These are phyloP conservation scores for Portevinia maculata DNA, from an alignment of 2,888 invertebrate species.

Conservation along the genomic window DNA sequence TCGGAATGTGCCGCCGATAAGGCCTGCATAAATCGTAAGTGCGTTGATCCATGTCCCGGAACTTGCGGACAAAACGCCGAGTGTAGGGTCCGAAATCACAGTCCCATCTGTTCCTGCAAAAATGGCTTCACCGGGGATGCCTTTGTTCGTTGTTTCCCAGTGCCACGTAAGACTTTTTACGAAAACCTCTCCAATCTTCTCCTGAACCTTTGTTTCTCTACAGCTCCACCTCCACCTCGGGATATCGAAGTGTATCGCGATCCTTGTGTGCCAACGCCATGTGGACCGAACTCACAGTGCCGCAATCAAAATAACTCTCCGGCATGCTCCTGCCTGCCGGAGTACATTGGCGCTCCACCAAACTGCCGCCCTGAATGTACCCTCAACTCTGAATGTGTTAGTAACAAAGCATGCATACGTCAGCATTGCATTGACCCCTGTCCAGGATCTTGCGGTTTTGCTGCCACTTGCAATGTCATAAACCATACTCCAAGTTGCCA, in stretches of 20 bases:
- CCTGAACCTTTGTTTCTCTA: neutral
- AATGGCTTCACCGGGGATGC: conserved; percentile 89
- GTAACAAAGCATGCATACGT: conserved; percentile 89
- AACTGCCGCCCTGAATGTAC: conserved; percentile 88
- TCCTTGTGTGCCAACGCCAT: conserved; percentile 87
- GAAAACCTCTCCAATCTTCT: neutral
- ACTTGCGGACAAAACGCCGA: conserved; percentile 89
- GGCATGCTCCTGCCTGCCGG: conserved; percentile 86
- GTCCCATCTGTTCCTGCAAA: conserved; percentile 90
- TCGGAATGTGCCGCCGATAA: conserved; percentile 87
- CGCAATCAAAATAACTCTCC: conserved; percentile 85
- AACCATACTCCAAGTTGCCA: conserved; percentile 90
- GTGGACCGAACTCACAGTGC: conserved; percentile 88
- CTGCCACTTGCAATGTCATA: conserved; percentile 86
- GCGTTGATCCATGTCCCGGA: conserved; percentile 89
- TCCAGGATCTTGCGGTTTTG: conserved; percentile 89
- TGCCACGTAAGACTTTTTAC: conserved; percentile 82
- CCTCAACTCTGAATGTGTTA: conserved; percentile 89
- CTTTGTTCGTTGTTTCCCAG: conserved; percentile 87
- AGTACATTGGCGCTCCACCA: conserved; percentile 88
- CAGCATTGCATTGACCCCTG: conserved; percentile 92
- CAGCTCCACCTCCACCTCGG: conserved; percentile 76
- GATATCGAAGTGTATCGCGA: conserved; percentile 79
- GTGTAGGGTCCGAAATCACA: conserved; percentile 90
- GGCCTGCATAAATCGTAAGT: conserved; percentile 89